Evolutionary conservation across 2,797 vertebrate species (phyloP).

Genomic region (Ataeniobius toweri): DNA sequence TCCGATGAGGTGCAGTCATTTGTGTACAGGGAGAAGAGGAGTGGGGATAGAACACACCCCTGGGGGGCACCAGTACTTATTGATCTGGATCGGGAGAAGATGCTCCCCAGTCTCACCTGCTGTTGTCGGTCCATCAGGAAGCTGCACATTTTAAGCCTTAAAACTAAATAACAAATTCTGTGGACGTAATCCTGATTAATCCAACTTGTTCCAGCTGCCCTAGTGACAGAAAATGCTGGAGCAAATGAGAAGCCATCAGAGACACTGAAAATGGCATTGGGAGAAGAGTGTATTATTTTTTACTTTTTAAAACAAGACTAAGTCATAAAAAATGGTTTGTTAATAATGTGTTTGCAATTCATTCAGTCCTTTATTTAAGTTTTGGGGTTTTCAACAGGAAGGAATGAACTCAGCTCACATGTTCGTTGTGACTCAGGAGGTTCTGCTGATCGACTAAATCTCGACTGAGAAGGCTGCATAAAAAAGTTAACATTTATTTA

Average conservation of each 20-base stretch:
- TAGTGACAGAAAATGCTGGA: background rate
- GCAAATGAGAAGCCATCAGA: too few species aligned
- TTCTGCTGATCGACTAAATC: background rate
- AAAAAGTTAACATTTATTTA: background rate
- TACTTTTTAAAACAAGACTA: background rate
- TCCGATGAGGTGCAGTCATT: too few species aligned
- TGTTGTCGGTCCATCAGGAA: too few species aligned
- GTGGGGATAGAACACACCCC: too few species aligned
- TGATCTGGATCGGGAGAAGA: too few species aligned
- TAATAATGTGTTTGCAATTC: background rate
- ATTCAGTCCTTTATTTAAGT: background rate
- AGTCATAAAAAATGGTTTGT: background rate
- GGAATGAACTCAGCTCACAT: background rate
- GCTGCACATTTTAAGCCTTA: too few species aligned
- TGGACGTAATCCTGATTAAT: background rate
- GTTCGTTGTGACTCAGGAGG: background rate
- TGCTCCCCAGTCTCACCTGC: too few species aligned
- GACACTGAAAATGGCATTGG: background rate
- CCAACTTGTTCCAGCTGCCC: background rate
- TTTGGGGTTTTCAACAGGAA: background rate
- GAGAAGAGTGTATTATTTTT: background rate
- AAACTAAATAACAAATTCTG: too few species aligned
- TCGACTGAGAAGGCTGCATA: background rate
- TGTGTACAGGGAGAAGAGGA: too few species aligned
- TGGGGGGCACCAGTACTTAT: too few species aligned